Evolutionary conservation across 2,797 vertebrate genomes (phyloP).

Genomic region (Chelon labrosus): DNA sequence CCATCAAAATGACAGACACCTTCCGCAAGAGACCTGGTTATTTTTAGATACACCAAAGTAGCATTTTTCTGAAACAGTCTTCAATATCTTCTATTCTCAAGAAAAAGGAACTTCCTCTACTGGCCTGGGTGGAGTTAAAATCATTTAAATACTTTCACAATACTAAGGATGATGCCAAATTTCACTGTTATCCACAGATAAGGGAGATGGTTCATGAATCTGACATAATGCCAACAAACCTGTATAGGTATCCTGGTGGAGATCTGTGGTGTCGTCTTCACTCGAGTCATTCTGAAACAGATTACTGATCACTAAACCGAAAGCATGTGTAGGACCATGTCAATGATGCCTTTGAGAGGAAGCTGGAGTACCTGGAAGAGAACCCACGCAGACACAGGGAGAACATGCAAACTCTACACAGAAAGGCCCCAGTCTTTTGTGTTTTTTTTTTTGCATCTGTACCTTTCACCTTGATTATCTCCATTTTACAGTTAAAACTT

Average conservation of each 20-base stretch:
- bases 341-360: too few relatives aligned
- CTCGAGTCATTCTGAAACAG: constrained; percentile 40
- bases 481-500: too few relatives aligned
- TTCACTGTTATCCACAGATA: too few relatives aligned
- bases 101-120: background rate
- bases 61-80: background rate
- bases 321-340: too few relatives aligned
- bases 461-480: too few relatives aligned
- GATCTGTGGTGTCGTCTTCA: constrained; percentile 8
- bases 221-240: constrained; percentile 38
- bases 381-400: too few relatives aligned
- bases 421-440: too few relatives aligned
- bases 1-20: too few relatives aligned
- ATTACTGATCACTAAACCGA: background rate
- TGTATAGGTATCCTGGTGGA: background rate
- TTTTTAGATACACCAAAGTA: background rate
- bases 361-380: too few relatives aligned
- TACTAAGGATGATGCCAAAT: too few relatives aligned
- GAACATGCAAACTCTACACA: too few relatives aligned
- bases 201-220: background rate
- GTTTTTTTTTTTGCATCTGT: too few relatives aligned
- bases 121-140: background rate
- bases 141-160: background rate
- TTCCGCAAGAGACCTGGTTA: background rate
- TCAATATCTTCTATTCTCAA: background rate